These are phyloP conservation scores for Patella caerulea DNA, from an alignment of 2,888 invertebrate genomes.

Conservation along the genomic window DNA sequence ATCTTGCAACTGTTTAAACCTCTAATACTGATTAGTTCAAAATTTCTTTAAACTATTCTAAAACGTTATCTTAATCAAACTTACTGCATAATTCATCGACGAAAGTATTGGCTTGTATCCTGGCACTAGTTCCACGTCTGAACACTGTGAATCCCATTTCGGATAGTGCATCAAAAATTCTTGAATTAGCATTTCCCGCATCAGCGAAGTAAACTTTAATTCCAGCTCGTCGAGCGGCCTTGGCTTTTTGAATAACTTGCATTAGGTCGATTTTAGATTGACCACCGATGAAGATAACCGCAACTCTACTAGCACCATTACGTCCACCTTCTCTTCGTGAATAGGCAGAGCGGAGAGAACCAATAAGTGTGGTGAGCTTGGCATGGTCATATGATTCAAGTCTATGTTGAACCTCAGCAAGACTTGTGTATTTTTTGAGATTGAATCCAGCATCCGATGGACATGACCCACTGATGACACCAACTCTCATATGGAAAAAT, in stretches of 20 bases:
- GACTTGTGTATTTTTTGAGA: conserved; percentile 21
- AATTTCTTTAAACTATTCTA: too few species aligned
- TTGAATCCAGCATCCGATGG: conserved; percentile 29
- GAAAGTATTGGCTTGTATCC: background rate
- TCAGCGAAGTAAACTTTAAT: background rate
- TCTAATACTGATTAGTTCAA: too few species aligned
- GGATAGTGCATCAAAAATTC: background rate
- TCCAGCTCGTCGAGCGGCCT: background rate
- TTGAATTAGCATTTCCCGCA: background rate
- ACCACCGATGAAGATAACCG: conserved; percentile 24
- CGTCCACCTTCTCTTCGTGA: background rate
- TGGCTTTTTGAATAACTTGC: background rate
- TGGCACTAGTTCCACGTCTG: background rate
- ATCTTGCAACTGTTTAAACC: too few species aligned
- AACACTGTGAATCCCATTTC: background rate
- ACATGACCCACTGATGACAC: conserved; percentile 29
- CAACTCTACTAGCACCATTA: conserved; percentile 12
- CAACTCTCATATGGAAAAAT: background rate
- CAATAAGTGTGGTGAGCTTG: conserved; percentile 16
- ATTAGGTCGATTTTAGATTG: background rate
- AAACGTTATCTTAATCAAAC: background rate
- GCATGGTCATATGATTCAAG: conserved; percentile 17
- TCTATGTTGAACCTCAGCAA: background rate
- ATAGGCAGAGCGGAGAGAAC: conserved; percentile 11
- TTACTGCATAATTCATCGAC: background rate